Base-by-base conservation (phyloP, 92 coral and sea anemone species). In the Porites lobata region DNA sequence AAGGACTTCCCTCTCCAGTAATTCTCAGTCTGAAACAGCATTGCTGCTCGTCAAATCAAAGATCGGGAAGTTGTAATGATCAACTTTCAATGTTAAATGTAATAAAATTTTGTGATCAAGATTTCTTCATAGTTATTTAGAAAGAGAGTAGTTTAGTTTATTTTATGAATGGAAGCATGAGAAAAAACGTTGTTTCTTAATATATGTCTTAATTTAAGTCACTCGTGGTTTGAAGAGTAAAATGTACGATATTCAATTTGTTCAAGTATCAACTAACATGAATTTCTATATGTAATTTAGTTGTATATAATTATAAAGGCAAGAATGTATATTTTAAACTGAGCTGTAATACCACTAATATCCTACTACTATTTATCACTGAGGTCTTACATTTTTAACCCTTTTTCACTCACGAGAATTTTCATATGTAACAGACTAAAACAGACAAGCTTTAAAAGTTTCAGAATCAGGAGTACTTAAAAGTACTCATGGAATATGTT, bases 121-220 rank as follows among this genome's bases (percentile, higher is more conserved):
- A 79, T 24, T 47, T 79, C 50, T 50, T 71, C 11, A 38, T 72
- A 74, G 58, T 38, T 50, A 47, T 72, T 72, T 57, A 72, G 63
- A 70, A 9, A 62, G 70, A 74, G 63, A 84, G 64, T 74, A 50
- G 80, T 63, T 84, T 84, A 62, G 87, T 84, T 84, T 74, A 84
- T 74, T 22, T 64, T 63, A 84, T 2, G 65, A 54, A 83, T 83
- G 57, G 61, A 63, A 50, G 71, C 50, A 47, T 83, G 70, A 71
- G 64, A 58, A 72, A 61, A 84, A 51, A 82, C 71, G 69, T 84
- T 64, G 74, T 62, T 65, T 74, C 9, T 38, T 84, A 84, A 74
- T 50, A 84, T 84, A 74, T 84, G 74, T 82, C 24, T 69, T 29
- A 69, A 69, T 69, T 82, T 82, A 70, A 82, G 69, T 82, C 59